Evolutionary conservation across 92 coral and sea anemone species (phyloP), one percentile per base, ranked within the genome.

Genomic region (Pocillopora meandrina): DNA sequence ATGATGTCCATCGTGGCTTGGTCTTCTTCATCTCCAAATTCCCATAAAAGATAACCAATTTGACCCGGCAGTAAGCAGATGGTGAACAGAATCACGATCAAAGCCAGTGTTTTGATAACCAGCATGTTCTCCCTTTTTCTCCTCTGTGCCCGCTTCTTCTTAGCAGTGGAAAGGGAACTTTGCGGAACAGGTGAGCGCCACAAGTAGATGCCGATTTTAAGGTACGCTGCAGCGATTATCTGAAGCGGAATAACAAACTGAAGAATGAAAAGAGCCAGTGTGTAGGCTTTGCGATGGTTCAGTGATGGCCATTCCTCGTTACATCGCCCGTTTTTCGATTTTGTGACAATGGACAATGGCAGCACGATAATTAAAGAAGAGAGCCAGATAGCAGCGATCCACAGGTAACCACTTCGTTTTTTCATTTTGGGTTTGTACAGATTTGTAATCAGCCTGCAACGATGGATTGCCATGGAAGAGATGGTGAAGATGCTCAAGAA

Each of bases 401-500:
- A 83, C 21, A 83, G 3, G 56, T 83, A 60, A 36, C 76, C 85
- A 58, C 31, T 71, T 15, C 31, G 3, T 20, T 26, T 36, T 47
- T 68, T 64, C 87, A 91, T 74, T 62, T 87, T 91, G 62, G 91
- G 84, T 55, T 87, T 83, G 70, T 78, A 82, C 0, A 91, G 93
- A 31, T 87, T 79, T 6, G 84, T 83, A 64, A 91, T 91, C 36
- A 87, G 86, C 14, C 77, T 66, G 47, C 91, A 87, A 5, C 93
- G 89, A 49, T 83, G 74, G 5, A 91, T 60, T 7, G 93, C 91
- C 93, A 91, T 91, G 36, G 90, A 65, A 9, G 93, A 75, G 13
- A 91, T 91, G 55, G 93, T 91, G 47, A 91, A 91, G 57, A 91
- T 76, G 5, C 93, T 89, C 23, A 84, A 75, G 68, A 89, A 87